Conservation (phyloP, 2,113 vertebrate species). For the Meriones unguiculatus region DNA sequence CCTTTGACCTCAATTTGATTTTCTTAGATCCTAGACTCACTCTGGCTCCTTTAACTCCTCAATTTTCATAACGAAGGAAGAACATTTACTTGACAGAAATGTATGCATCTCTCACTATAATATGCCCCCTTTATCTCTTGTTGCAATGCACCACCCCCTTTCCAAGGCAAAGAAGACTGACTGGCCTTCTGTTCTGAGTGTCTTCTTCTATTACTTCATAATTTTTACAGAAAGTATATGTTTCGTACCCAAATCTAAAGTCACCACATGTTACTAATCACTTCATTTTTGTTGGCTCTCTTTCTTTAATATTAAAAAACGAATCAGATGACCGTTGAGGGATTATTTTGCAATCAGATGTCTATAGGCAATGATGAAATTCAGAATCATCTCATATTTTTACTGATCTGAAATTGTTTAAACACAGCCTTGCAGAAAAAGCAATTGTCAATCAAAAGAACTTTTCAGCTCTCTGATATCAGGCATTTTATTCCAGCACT, state of each 20-base stretch:
- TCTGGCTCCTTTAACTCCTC: not conserved
- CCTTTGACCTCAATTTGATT: not conserved
- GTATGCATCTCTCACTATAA: not conserved
- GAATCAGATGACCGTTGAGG: not conserved
- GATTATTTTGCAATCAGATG: not conserved
- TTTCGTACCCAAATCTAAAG: not conserved
- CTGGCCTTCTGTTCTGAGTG: not conserved
- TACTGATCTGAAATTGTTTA: conserved; percentile 14
- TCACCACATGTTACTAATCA: not conserved
- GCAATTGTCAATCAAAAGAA: not conserved
- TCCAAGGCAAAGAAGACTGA: not conserved
- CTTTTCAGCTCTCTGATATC: not conserved
- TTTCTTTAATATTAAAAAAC: not conserved
- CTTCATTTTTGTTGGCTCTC: not conserved
- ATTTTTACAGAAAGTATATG: not conserved
- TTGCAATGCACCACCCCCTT: not conserved
- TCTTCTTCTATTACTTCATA: not conserved
- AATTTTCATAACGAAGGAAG: not conserved
- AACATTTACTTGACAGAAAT: not conserved
- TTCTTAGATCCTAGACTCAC: not conserved
- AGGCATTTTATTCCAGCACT: not conserved
- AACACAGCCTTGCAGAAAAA: conserved; percentile 60
- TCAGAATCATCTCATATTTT: not conserved
- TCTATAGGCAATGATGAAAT: not conserved
- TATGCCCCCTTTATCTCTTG: not conserved